Conservation (phyloP, 1,140 invertebrate genomes). For the Caenorhabditis elegans region DNA sequence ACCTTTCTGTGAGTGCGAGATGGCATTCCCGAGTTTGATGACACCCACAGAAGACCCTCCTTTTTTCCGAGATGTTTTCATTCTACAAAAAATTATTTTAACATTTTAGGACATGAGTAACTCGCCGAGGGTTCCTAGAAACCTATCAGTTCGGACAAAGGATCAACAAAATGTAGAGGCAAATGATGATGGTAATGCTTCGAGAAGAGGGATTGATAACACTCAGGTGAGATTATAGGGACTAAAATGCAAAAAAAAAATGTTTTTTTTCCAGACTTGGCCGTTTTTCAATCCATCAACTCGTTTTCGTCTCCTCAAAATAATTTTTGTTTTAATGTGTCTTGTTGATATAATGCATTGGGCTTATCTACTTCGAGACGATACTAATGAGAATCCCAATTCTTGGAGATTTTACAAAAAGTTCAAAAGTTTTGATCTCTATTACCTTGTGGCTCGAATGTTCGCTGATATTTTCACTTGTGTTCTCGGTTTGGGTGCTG, state of each 20-base stretch:
- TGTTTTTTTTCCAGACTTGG: constrained; percentile 7
- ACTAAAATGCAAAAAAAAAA: not conserved
- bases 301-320: constrained; percentile 32
- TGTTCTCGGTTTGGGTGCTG: constrained; percentile 50
- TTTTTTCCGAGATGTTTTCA: not conserved
- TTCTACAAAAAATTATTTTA: not conserved
- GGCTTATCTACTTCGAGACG: constrained; percentile 49
- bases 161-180: constrained; percentile 6
- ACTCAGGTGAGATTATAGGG: not conserved
- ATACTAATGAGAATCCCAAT: constrained; percentile 42
- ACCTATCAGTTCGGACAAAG: not conserved
- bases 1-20: too few species aligned
- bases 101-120: constrained; percentile 9
- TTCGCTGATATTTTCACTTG: constrained; percentile 51
- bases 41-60: not conserved
- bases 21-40: too few species aligned
- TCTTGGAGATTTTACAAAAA: constrained; percentile 49
- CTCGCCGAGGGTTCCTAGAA: not conserved
- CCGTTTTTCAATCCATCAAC: constrained; percentile 27
- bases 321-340: constrained; percentile 45
- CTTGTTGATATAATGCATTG: constrained; percentile 51
- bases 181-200: not conserved
- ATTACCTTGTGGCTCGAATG: constrained; percentile 45
- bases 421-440: constrained; percentile 39
- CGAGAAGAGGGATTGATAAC: not conserved